Evolutionary conservation across 1,140 invertebrate species (phyloP), one percentile per base, ranked within the genome.

Genomic region (Samia ricini): DNA sequence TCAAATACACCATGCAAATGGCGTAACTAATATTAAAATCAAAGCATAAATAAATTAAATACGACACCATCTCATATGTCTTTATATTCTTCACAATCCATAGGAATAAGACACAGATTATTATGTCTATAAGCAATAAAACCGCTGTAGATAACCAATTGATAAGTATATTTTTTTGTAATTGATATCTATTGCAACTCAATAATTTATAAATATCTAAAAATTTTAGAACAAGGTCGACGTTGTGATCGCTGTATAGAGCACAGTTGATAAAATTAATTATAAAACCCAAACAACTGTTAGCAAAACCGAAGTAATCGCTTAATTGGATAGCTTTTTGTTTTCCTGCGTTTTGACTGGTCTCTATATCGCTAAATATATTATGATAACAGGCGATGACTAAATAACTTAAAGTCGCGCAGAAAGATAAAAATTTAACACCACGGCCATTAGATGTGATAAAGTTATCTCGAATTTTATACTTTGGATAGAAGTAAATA

Each of bases 21-120:
- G 52, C 33, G 15, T 61, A 55, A 22, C 55, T 20, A 4, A 61
- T 55, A 4, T 54, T 61, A 10, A 61, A 54, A 36, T 61, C 60
- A 48, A 61, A 55, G 10, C 20, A 22, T 20, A 54, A 21, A 10
- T 19, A 42, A 0, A 29, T 36, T 12, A 36, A 33, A 18, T 22
- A 22, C 1, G 20, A 48, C 1, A 55, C 4, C n/a, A 24, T 3
- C 5, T 42, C 24, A 12, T 36, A 23, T 22, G 18, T n/a, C 19
- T 6, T 55, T 4, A 12, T 18, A 24, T 6, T 0, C 15, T 23
- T 18, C n/a, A 24, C 5, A 24, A 12, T n/a, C 20, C 21, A 52
- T 2, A 55, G 8, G 7, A 15, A 42, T 12, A n/a, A 42, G 15
- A 15, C 24, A 55, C n/a, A 42, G 2, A 55, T 2, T 4, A 18